phyloP scores from a whole-genome alignment of 2,113 vertebrate genomes.

The Chionis minor region DNA sequence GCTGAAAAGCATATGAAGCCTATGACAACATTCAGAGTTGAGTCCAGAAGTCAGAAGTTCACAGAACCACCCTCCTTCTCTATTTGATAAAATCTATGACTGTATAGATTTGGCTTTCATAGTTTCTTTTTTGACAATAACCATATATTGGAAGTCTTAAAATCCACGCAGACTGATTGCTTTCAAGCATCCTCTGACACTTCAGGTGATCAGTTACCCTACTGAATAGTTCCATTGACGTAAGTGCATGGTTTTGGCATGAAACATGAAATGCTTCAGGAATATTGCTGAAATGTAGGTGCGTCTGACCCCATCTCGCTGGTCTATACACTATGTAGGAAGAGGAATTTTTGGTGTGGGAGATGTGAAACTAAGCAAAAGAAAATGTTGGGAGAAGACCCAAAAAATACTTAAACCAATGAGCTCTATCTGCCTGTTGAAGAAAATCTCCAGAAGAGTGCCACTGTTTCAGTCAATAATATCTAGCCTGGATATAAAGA shows the following conservation, averaged over 20 bases:
- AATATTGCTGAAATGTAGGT: not conserved
- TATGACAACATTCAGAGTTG: not conserved
- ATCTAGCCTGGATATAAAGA: not conserved
- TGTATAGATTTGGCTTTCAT: not conserved
- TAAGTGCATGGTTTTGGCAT: not conserved
- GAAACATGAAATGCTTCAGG: not conserved
- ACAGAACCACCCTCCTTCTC: not conserved
- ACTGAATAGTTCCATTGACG: not conserved
- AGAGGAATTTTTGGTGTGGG: not conserved
- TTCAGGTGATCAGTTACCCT: not conserved
- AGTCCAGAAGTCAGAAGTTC: not conserved
- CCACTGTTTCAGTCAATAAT: not conserved
- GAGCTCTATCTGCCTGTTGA: not conserved
- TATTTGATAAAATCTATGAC: not conserved
- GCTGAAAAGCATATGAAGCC: not conserved
- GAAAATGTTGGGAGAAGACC: not conserved
- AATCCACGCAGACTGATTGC: not conserved
- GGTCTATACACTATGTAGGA: not conserved
- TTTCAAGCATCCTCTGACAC: not conserved
- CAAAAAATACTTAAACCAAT: not conserved
- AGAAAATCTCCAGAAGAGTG: not conserved
- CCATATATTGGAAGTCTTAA: not conserved
- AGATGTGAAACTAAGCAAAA: not conserved
- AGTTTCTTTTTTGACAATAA: not conserved
- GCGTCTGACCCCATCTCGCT: not conserved